Percentiles rank a stretch among this genome's conserved stretches.
These are phyloP conservation scores for Artemia sinica DNA, from an alignment of 2,888 invertebrate genomes.

Conservation along the genomic window DNA sequence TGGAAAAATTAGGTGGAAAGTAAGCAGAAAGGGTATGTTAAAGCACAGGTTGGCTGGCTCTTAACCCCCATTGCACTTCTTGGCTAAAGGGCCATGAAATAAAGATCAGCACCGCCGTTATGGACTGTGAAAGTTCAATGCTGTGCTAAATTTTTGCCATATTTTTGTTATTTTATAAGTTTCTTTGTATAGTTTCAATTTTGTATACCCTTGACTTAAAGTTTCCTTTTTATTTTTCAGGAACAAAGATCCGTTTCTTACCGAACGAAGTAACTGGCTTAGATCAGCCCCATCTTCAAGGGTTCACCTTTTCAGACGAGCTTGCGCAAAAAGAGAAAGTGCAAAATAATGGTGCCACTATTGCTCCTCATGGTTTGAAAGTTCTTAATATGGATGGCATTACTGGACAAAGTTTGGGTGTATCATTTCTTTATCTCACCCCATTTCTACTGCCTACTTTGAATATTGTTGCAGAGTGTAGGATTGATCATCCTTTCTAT, in stretches of 20 bases:
- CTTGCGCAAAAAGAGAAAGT: background rate
- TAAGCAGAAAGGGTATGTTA: too few relatives aligned
- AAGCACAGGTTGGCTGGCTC: too few relatives aligned
- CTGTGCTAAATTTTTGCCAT: too few relatives aligned
- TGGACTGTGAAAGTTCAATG: too few relatives aligned
- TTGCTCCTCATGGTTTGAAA: background rate
- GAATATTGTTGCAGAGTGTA: background rate
- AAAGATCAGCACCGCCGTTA: too few relatives aligned
- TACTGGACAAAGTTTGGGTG: background rate
- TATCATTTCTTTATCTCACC: background rate
- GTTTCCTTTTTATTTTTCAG: background rate
- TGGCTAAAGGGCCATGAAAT: too few relatives aligned
- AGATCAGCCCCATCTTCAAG: background rate
- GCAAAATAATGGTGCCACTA: background rate
- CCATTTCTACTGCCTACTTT: background rate
- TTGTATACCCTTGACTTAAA: too few relatives aligned
- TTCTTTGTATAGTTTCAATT: too few relatives aligned
- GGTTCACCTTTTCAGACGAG: conserved; percentile 1
- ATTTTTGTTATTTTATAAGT: too few relatives aligned
- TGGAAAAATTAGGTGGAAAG: too few relatives aligned
- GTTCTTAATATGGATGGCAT: background rate
- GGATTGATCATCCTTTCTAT: conserved; percentile 8
- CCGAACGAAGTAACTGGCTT: background rate
- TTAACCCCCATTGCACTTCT: too few relatives aligned
- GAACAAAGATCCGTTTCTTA: conserved; percentile 3